Conservation (phyloP, 2,888 invertebrate species). For the Metellina segmentata region DNA sequence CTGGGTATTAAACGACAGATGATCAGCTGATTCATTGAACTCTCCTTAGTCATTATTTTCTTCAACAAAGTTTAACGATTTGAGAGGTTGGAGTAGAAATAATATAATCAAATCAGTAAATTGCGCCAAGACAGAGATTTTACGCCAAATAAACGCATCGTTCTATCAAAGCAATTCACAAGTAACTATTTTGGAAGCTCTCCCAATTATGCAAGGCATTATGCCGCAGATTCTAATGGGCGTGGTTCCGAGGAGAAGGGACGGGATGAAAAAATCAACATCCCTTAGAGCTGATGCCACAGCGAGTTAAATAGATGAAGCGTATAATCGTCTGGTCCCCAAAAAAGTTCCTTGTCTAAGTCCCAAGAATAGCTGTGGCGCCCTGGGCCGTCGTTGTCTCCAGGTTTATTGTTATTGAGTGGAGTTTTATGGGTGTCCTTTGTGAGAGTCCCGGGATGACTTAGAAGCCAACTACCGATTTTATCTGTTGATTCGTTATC, state of each 20-base stretch:
- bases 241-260: conserved; percentile 37
- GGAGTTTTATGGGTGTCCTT: conserved; percentile 49
- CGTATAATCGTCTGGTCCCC: not conserved
- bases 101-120: not conserved
- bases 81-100: too few species aligned
- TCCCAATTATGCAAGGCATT: conserved; percentile 73
- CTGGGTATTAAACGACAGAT: too few species aligned
- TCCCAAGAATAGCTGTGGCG: conserved; percentile 62
- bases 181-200: conserved; percentile 57
- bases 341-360: conserved; percentile 5
- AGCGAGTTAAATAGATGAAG: conserved; percentile 1
- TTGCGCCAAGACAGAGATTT: conserved; percentile 6
- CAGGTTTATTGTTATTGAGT: conserved; percentile 72
- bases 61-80: too few species aligned
- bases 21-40: too few species aligned
- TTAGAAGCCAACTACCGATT: not conserved
- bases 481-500: not conserved
- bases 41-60: too few species aligned
- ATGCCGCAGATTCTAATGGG: conserved; percentile 47
- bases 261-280: conserved; percentile 34
- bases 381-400: conserved; percentile 35
- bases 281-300: not conserved
- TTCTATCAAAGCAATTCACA: conserved; percentile 20
- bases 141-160: conserved; percentile 2
- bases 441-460: not conserved